phyloP scores from a whole-genome alignment of 2,113 vertebrate genomes.

The Thunnus maccoyii region DNA sequence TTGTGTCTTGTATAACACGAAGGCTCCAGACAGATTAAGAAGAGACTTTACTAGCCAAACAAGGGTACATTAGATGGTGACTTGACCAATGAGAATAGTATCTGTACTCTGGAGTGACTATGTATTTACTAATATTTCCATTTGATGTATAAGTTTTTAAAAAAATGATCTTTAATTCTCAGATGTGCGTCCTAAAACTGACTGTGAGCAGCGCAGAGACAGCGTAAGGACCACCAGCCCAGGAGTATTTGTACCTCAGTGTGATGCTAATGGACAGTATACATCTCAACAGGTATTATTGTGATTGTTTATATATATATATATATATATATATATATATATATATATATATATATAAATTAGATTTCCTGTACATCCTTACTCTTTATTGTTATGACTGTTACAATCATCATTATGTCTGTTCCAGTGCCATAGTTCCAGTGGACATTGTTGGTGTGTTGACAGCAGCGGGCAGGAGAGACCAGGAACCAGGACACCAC shows the following conservation, averaged over 20 bases:
- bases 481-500: slow-evolving; percentile 80
- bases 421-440: slow-evolving; percentile 75
- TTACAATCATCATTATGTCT: neutral
- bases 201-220: slow-evolving; percentile 84
- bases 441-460: slow-evolving; percentile 91
- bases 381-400: too few relatives aligned
- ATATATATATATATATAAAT: too few relatives aligned
- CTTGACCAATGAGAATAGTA: too few relatives aligned
- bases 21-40: too few relatives aligned
- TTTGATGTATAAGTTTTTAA: too few relatives aligned
- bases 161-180: neutral
- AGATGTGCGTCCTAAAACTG: slow-evolving; percentile 61
- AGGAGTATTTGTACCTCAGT: slow-evolving; percentile 85
- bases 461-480: slow-evolving; percentile 83
- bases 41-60: too few relatives aligned
- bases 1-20: neutral
- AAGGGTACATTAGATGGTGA: too few relatives aligned
- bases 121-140: too few relatives aligned
- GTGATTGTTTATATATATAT: neutral
- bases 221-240: slow-evolving; percentile 45
- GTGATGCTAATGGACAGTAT: slow-evolving; percentile 86
- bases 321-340: too few relatives aligned
- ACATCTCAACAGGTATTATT: slow-evolving; percentile 76
- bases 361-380: too few relatives aligned
- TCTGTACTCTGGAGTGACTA: too few relatives aligned